Evolutionary conservation across 64 coral and sea anemone species (phyloP).

Genomic region (Stichodactyla helianthus): DNA sequence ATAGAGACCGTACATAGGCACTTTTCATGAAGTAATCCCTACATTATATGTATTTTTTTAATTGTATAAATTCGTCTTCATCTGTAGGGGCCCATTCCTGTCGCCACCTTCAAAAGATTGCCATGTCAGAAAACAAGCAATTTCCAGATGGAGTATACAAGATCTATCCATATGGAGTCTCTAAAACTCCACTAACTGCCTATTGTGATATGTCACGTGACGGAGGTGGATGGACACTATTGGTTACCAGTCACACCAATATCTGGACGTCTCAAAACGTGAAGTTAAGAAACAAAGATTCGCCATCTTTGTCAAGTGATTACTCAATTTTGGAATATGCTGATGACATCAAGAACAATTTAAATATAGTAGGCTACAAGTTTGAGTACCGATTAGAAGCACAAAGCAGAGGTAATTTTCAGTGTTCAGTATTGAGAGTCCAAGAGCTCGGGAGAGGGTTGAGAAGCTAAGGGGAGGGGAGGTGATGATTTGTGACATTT

Average conservation of each 20-base stretch:
- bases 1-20: too few species aligned
- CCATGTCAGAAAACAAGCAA: conserved; percentile 7
- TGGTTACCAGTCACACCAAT: conserved; percentile 82
- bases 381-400: conserved; percentile 88
- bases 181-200: conserved; percentile 3
- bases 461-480: too few species aligned
- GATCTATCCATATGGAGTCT: conserved; percentile 44
- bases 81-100: conserved; percentile 55
- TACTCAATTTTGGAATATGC: conserved; percentile 69
- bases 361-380: conserved; percentile 53
- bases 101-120: conserved; percentile 53
- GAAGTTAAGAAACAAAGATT: conserved; percentile 33
- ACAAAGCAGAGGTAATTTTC: conserved; percentile 49
- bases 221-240: conserved; percentile 5
- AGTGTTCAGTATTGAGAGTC: not conserved
- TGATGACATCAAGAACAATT: conserved; percentile 65
- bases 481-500: too few species aligned
- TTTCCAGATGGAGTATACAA: conserved; percentile 67
- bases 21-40: too few species aligned
- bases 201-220: conserved; percentile 73
- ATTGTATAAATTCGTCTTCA: too few species aligned
- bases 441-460: too few species aligned
- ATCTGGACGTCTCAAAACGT: conserved; percentile 67
- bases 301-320: conserved; percentile 31
- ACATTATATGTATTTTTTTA: too few species aligned